Percentiles rank a stretch among this genome's conserved stretches.
phyloP scores from a whole-genome alignment of 1,140 invertebrate species.

The Venturia canescens region DNA sequence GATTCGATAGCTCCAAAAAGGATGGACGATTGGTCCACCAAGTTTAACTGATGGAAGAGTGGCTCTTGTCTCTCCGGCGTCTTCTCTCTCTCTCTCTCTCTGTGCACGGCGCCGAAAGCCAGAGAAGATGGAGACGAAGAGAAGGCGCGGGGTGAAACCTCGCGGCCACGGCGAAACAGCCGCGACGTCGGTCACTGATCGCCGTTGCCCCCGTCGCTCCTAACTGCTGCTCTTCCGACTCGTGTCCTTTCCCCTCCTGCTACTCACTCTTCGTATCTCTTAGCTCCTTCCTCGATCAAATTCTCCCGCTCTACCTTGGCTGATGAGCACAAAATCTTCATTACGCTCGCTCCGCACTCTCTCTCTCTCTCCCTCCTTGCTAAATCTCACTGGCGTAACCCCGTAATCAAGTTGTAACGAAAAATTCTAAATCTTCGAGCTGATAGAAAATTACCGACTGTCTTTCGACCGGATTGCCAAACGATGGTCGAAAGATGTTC shows the following conservation, averaged over 20 bases:
- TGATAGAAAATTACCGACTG: neutral
- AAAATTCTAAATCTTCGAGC: neutral
- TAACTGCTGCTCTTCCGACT: slow-evolving; percentile 32
- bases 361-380: slow-evolving; percentile 7
- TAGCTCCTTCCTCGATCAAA: slow-evolving; percentile 1
- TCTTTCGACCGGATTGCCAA: neutral
- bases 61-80: neutral
- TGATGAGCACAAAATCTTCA: slow-evolving; percentile 18
- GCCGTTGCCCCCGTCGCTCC: slow-evolving; percentile 39
- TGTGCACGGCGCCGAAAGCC: slow-evolving; percentile 32
- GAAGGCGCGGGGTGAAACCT: neutral
- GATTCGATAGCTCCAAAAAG: slow-evolving; percentile 45
- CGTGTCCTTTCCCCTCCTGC: slow-evolving; percentile 2
- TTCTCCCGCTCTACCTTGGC: slow-evolving; percentile 17
- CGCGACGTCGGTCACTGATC: slow-evolving; percentile 44
- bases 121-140: neutral
- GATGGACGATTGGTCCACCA: slow-evolving; percentile 20
- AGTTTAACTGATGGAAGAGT: neutral
- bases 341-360: slow-evolving; percentile 13
- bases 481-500: neutral
- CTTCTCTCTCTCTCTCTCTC: neutral
- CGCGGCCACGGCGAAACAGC: slow-evolving; percentile 2
- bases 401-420: neutral
- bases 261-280: neutral
- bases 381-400: slow-evolving; percentile 17